Evolutionary conservation across 2,888 invertebrate species (phyloP).

Genomic region (Dysmachus trigonus): DNA sequence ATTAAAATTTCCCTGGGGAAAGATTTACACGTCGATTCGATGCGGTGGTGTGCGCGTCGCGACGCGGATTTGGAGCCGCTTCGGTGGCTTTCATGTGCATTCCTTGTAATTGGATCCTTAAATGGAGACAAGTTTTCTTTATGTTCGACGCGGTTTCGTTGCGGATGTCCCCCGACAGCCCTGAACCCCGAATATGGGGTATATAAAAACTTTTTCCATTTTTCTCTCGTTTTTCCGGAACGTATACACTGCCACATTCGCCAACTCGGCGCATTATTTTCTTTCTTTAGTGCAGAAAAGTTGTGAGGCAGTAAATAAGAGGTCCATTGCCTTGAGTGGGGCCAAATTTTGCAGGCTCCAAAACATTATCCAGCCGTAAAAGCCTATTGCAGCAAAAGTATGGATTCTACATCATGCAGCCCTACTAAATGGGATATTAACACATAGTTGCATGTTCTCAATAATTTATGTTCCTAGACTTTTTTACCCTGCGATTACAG

Average conservation of each 20-base stretch:
- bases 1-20: conserved; percentile 30
- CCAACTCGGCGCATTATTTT: neutral
- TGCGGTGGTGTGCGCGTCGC: neutral
- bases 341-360: neutral
- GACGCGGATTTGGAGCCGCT: neutral
- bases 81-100: conserved; percentile 3
- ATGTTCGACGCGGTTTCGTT: neutral
- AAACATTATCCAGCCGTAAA: neutral
- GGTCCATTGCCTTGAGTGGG: neutral
- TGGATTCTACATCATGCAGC: neutral
- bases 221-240: neutral
- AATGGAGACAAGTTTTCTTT: conserved; percentile 28
- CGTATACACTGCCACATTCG: neutral
- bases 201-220: conserved; percentile 2
- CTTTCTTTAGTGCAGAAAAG: neutral
- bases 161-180: neutral
- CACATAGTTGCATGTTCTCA: neutral
- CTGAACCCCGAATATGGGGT: neutral
- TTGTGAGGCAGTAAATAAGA: neutral
- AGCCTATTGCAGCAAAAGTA: neutral
- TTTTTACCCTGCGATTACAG: neutral
- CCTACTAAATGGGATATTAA: neutral
- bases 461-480: neutral
- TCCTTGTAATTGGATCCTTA: conserved; percentile 39
- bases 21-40: neutral